These are phyloP conservation scores for Fulica atra DNA, from an alignment of 2,113 vertebrate genomes.

Conservation along the genomic window DNA sequence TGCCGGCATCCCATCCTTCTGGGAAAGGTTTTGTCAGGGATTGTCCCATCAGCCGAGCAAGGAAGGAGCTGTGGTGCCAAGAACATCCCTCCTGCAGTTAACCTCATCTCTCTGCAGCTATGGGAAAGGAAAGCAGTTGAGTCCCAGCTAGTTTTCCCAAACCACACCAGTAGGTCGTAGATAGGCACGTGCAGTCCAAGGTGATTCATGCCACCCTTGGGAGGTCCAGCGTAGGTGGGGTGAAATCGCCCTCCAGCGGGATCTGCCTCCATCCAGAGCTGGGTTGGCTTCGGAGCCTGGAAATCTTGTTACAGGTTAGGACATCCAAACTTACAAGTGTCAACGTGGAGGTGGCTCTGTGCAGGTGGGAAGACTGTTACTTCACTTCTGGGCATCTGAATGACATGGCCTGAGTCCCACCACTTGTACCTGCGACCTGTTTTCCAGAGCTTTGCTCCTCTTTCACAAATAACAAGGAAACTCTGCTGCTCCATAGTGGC, in stretches of 20 bases:
- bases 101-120: background rate
- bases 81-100: background rate
- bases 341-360: background rate
- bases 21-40: background rate
- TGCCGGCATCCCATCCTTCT: background rate
- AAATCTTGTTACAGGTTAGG: background rate
- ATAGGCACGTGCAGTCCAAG: background rate
- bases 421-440: rapidly evolving
- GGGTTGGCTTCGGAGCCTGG: background rate
- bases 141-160: background rate
- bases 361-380: background rate
- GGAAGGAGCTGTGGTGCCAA: background rate
- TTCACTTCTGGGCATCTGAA: background rate
- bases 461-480: background rate
- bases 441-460: background rate
- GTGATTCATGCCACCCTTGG: constrained; percentile 39
- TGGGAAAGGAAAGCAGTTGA: background rate
- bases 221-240: constrained; percentile 33
- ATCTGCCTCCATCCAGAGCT: background rate
- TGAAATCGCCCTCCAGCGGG: constrained; percentile 2
- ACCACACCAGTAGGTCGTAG: background rate
- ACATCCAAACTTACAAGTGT: background rate
- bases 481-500: background rate
- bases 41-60: background rate
- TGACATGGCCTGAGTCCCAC: rapidly evolving